Conservation (phyloP, 1,140 invertebrate genomes). For the Drosophila willistoni region DNA sequence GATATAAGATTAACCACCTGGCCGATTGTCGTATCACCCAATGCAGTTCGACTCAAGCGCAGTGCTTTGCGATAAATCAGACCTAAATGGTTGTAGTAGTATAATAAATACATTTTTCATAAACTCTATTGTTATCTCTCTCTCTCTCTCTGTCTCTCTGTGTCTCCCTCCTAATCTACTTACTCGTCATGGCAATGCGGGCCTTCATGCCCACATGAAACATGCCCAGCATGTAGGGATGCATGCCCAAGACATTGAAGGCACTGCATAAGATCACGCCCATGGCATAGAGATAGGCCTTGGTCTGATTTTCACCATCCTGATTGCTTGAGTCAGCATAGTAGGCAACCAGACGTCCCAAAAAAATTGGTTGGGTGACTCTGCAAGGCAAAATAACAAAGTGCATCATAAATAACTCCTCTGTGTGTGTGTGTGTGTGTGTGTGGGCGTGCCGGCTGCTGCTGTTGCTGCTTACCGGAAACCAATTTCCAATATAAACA, state of each 20-base stretch:
- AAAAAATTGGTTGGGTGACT: constrained; percentile 88
- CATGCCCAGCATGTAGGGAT: constrained; percentile 91
- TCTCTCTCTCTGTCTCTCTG: too few relatives aligned
- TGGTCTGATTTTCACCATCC: constrained; percentile 83
- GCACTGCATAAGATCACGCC: constrained; percentile 88
- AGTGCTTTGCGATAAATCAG: constrained; percentile 93
- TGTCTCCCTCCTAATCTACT: constrained; percentile 15
- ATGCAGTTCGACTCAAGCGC: constrained; percentile 87
- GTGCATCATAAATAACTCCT: constrained; percentile 54
- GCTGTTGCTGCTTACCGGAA: constrained; percentile 64
- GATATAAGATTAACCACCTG: constrained; percentile 96
- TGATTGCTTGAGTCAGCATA: constrained; percentile 85
- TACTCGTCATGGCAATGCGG: constrained; percentile 86
- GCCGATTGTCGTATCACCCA: constrained; percentile 91
- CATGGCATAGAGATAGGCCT: constrained; percentile 87
- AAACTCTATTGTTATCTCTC: neutral
- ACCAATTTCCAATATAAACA: constrained; percentile 76
- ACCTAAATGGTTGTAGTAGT: constrained; percentile 84
- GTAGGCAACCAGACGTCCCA: constrained; percentile 89
- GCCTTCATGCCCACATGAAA: constrained; percentile 91
- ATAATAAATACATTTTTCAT: constrained; percentile 38
- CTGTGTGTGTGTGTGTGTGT: constrained; percentile 5
- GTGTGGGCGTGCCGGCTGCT: constrained; percentile 16
- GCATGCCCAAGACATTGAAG: constrained; percentile 88
- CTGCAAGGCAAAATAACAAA: constrained; percentile 83